Base-by-base conservation (phyloP, 2,797 vertebrate species). In the Sebastes minor region DNA sequence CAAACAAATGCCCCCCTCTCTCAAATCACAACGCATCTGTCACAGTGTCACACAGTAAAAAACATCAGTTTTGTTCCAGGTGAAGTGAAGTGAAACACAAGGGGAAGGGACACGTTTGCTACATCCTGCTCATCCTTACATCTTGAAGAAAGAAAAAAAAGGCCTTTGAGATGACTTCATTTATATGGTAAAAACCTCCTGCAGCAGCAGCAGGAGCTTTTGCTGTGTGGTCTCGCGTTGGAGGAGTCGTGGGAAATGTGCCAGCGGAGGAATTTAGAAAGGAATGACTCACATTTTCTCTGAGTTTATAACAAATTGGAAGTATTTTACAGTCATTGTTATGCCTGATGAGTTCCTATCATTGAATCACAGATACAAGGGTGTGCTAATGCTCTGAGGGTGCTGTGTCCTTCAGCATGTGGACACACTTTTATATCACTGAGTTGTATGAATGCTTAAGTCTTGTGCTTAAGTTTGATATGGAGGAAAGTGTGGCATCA, bases 121-220 rank as follows among this genome's bases (percentile, higher is more conserved):
- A 46, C 74, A 86, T 73, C 72, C 65, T 71, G 69, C 82, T 80
- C 52, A 9, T 84, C 68, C 82, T 89, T 49, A 70, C 68, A 89
- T 68, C 82, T 89, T 71, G 69, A 79, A 71, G 84, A n/a, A 28
- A 68, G 16, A 42, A 38, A 38, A 42, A 42, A 83, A 77, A 66
- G 59, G 49, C 55, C 62, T 74, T 65, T 64, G 64, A 76, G 85
- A 86, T 85, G 70, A 90, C 71, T 83, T 90, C 84, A 89, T 90
- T 83, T 83, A 67, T 60, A 78, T 79, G 81, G 42, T 81, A 59
- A 83, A 12, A 82, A 72, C 27, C 76, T 83, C 25, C 62, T 64
- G 67, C 9, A 57, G 59, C 76, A 71, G 0, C 79, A 78, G 76
- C 64, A 53, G 63, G 18, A 63, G 78, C 25, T 13, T 61, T 57